These are phyloP conservation scores for Drosophila pallidifrons DNA, from an alignment of 1,140 invertebrate genomes.

Conservation along the genomic window DNA sequence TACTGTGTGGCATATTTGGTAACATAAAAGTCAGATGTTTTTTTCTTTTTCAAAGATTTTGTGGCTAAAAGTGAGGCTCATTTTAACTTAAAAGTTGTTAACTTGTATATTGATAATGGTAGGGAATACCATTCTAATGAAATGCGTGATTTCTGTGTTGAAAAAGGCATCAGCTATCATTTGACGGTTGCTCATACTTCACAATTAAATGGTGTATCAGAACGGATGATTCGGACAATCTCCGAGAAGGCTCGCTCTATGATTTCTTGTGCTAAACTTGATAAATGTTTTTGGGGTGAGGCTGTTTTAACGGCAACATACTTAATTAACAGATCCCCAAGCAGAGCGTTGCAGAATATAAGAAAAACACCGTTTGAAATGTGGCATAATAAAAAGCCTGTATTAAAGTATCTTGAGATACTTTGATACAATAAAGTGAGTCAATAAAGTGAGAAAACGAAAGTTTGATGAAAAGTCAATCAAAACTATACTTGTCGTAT, in stretches of 20 bases:
- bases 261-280: neutral
- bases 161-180: slow-evolving; percentile 11
- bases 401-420: no score
- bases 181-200: slow-evolving; percentile 2
- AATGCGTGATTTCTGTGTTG: no score
- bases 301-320: neutral
- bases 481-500: no score
- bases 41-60: neutral
- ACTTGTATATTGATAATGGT: no score
- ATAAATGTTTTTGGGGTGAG: neutral
- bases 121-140: no score
- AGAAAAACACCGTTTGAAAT: no score
- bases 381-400: no score
- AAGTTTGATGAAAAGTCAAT: no score
- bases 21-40: neutral
- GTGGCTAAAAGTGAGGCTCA: slow-evolving; percentile 52
- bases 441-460: no score
- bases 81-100: slow-evolving; percentile 68
- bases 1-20: neutral
- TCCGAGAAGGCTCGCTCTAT: slow-evolving; percentile 10
- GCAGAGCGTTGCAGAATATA: no score
- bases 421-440: no score
- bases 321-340: neutral
- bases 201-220: neutral
- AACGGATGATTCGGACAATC: slow-evolving; percentile 24